phyloP scores from a whole-genome alignment of 23 tunicate genomes.

The Oikopleura albicans region DNA sequence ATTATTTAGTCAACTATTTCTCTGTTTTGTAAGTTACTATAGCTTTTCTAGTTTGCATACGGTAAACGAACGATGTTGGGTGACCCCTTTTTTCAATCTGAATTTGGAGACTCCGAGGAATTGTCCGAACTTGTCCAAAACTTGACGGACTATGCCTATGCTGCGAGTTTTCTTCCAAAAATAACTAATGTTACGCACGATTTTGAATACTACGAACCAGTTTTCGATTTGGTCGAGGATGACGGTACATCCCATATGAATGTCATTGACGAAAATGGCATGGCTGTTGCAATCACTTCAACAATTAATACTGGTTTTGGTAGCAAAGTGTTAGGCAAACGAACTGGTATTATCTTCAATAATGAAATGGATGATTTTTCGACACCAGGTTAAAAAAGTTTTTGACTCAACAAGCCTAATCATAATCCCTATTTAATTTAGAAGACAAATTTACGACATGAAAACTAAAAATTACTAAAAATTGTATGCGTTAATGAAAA shows the following conservation, averaged over 20 bases:
- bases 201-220: conserved; percentile 12
- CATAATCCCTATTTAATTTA: no score
- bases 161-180: not conserved
- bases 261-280: conserved; percentile 6
- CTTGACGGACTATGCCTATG: not conserved
- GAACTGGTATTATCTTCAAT: conserved; percentile 9
- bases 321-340: not conserved
- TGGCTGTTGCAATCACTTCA: conserved; percentile 3
- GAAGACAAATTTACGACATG: no score
- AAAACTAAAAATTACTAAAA: no score
- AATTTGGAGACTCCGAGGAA: not conserved
- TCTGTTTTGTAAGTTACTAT: not conserved
- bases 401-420: not conserved
- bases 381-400: not conserved
- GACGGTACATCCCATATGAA: conserved; percentile 9
- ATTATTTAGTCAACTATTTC: no score
- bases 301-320: conserved; percentile 3
- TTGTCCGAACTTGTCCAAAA: not conserved
- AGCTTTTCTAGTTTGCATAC: not conserved
- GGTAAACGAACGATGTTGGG: not conserved
- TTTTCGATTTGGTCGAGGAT: not conserved
- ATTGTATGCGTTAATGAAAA: no score
- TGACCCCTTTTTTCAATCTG: not conserved
- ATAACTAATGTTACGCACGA: not conserved
- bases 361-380: conserved; percentile 18